phyloP scores from a whole-genome alignment of 2,113 vertebrate species.

The Xiphophorus maculatus region DNA sequence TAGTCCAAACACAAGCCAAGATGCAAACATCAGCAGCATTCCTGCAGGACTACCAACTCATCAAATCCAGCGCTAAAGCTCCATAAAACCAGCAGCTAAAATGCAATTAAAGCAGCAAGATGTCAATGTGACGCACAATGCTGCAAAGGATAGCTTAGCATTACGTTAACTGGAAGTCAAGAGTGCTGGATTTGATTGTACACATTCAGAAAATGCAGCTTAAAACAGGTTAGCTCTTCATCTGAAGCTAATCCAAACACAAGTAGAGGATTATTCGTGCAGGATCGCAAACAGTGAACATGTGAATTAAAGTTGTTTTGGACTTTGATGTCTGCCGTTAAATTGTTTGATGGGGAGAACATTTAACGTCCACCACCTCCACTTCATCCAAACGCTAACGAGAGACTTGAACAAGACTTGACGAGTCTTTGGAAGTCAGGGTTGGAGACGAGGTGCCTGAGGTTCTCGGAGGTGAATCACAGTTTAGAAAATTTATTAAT shows the following conservation, averaged over 20 bases:
- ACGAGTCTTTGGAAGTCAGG: background rate
- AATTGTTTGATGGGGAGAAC: background rate
- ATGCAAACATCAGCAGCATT: constrained; percentile 50
- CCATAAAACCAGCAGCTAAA: background rate
- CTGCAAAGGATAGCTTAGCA: background rate
- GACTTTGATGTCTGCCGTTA: too few relatives aligned
- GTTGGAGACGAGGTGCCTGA: background rate
- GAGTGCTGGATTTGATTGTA: constrained; percentile 44
- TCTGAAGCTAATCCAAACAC: constrained; percentile 5
- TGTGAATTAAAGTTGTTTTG: background rate
- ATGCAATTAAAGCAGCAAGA: background rate
- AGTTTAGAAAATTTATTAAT: too few relatives aligned
- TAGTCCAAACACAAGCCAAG: constrained; percentile 70
- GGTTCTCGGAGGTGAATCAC: background rate
- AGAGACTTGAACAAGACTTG: too few relatives aligned
- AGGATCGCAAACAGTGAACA: background rate
- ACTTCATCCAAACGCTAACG: background rate
- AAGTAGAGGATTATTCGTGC: constrained; percentile 5
- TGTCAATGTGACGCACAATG: background rate
- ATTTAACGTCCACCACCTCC: background rate
- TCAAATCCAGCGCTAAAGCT: constrained; percentile 52
- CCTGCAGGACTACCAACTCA: constrained; percentile 38
- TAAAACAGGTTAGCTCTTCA: constrained; percentile 14
- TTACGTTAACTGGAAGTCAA: background rate
- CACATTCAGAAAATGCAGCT: constrained; percentile 30